phyloP scores from a whole-genome alignment of 2,113 vertebrate genomes.

The Passer montanus region DNA sequence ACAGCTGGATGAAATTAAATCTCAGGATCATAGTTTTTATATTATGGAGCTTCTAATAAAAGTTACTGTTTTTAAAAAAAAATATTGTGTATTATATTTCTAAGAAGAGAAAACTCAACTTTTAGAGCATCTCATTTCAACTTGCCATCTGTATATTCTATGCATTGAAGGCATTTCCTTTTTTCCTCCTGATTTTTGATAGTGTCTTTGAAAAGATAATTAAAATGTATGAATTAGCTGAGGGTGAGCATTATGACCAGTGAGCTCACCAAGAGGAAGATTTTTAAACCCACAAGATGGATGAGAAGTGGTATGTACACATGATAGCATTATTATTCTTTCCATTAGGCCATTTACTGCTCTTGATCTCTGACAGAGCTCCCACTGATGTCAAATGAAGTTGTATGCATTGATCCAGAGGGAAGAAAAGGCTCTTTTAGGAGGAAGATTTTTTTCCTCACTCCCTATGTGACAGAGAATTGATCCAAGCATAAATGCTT shows the following conservation, averaged over 20 bases:
- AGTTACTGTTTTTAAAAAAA: neutral
- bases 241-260: neutral
- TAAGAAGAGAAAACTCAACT: neutral
- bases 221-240: slow-evolving; percentile 13
- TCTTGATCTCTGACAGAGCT: slow-evolving; percentile 30
- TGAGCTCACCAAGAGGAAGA: neutral
- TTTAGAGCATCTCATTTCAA: neutral
- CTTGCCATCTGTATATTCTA: neutral
- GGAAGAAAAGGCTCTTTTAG: neutral
- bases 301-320: neutral
- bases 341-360: slow-evolving; percentile 39
- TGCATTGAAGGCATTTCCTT: neutral
- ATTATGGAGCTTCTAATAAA: neutral
- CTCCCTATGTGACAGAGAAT: neutral
- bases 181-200: neutral
- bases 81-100: neutral
- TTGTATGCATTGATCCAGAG: neutral
- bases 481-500: neutral
- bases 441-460: neutral
- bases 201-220: slow-evolving; percentile 22
- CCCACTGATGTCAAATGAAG: slow-evolving; percentile 21
- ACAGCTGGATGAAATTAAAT: slow-evolving; percentile 4
- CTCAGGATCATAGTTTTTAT: neutral
- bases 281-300: slow-evolving; percentile 5
- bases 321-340: slow-evolving; percentile 12